Evolutionary conservation across 1,140 invertebrate species (phyloP), one percentile per base, ranked within the genome.

Genomic region (Melanaphis sacchari): DNA sequence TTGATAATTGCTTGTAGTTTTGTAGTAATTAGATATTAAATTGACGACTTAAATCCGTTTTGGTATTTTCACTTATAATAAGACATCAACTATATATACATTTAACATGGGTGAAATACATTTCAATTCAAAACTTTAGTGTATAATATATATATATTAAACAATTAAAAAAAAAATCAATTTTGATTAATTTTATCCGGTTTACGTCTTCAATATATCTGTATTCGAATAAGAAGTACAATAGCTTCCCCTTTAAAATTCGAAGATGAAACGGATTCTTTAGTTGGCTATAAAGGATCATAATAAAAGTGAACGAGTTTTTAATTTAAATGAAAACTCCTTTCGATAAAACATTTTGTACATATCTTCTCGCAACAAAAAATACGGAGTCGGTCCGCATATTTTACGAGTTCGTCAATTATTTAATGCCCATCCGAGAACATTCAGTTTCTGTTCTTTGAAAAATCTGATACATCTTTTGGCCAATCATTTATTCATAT

Each of bases 401-500:
- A 93, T 93, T 93, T 85, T 52, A 84, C 91, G 38, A 38, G 46
- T 81, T 93, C 91, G 91, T 93, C 91, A 93, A 93, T 85, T 93
- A 93, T 93, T 93, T 85, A 93, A 93, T 93, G 81, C 91, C 46
- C 81, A 40, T 82, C 76, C 81, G 46, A 52, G 91, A 49, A 91
- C 90, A 49, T 91, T 82, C 52, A 43, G 81, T 22, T 84, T 93
- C 81, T 84, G 38, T 85, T n/a, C 81, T 93, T 93, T 93, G 91
- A 93, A 93, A 84, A 85, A 93, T 93, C 76, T 82, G n/a, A 49
- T 36, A 84, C 76, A 26, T 76, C 90, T 46, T 40, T 46, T 41
- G 90, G 36, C 91, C 91, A 26, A 84, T 93, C 43, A 93, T 93
- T 93, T 93, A 93, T 93, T 93, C 81, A 93, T 91, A 91, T n/a